Conservation (phyloP, 2,888 invertebrate species). For the Cryptosula pallasiana region DNA sequence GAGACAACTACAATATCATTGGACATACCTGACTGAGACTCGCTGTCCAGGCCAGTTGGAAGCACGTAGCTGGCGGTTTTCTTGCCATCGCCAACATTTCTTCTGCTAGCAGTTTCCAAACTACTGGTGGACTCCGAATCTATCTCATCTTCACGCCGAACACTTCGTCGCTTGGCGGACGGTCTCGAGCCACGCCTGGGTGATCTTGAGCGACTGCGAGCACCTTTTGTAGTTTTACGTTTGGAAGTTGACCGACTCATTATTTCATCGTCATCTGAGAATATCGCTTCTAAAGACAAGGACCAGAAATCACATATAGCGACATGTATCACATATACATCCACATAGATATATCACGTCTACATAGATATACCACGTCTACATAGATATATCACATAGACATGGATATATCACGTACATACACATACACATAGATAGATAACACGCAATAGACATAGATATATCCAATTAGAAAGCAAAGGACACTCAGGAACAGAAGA, state of each 20-base stretch:
- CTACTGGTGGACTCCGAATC: background rate
- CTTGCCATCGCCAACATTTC: background rate
- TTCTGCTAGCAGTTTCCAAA: background rate
- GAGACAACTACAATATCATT: no score
- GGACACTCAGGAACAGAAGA: no score
- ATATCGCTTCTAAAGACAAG: constrained; percentile 8
- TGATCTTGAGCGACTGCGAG: constrained; percentile 3
- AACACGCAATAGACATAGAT: no score
- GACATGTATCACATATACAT: no score
- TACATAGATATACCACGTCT: no score
- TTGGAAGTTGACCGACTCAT: constrained; percentile 13
- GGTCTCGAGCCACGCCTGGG: background rate
- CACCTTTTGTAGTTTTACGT: background rate
- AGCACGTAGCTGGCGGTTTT: background rate
- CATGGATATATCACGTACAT: no score
- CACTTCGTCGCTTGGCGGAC: background rate
- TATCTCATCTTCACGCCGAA: background rate
- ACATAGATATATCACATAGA: no score
- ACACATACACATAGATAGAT: no score
- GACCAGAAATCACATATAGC: no score
- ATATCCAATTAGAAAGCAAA: no score
- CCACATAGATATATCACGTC: no score
- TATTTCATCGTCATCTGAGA: background rate
- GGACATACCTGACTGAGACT: constrained; percentile 9
- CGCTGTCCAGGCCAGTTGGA: background rate